phyloP scores from a whole-genome alignment of 2,888 invertebrate species.

The Exephanes ischioxanthus region DNA sequence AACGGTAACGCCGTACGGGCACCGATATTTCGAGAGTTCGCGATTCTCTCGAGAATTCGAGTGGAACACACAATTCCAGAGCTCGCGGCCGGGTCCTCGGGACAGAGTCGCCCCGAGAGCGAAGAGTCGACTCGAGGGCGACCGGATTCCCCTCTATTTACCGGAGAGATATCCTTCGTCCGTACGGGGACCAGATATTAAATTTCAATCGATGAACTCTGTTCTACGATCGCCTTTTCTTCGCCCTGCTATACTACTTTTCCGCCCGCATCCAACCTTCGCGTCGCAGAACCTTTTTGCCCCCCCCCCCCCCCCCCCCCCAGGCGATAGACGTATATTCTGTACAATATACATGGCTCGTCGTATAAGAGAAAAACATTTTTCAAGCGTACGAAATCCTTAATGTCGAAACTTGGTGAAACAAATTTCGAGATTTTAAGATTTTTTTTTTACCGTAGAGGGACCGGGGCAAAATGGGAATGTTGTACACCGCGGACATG shows the following conservation, averaged over 20 bases:
- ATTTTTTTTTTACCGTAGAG: background rate
- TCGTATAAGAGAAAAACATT: conserved; percentile 7
- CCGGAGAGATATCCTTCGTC: conserved; percentile 75
- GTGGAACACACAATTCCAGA: conserved; percentile 10
- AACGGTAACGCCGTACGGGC: conserved; percentile 1
- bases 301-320: conserved; percentile 40
- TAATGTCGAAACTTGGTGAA: background rate
- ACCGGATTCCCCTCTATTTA: conserved; percentile 79
- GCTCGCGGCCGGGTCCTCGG: background rate
- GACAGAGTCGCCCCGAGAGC: conserved; percentile 10
- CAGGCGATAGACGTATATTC: conserved; percentile 39
- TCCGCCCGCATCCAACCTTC: conserved; percentile 24
- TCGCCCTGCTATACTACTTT: conserved; percentile 44
- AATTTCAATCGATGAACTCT: conserved; percentile 82
- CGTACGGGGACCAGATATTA: conserved; percentile 80
- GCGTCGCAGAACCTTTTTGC: conserved; percentile 15
- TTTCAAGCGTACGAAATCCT: conserved; percentile 13
- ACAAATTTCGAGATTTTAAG: background rate
- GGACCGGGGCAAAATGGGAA: too few species aligned
- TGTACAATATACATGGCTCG: conserved; percentile 5
- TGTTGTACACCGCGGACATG: background rate
- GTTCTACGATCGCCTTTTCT: conserved; percentile 60
- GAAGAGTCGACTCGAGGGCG: conserved; percentile 58
- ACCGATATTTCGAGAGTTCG: conserved; percentile 45
- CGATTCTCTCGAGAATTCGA: conserved; percentile 28